Evolutionary conservation across 2,113 vertebrate species (phyloP).

Genomic region (Atlantisia rogersi): DNA sequence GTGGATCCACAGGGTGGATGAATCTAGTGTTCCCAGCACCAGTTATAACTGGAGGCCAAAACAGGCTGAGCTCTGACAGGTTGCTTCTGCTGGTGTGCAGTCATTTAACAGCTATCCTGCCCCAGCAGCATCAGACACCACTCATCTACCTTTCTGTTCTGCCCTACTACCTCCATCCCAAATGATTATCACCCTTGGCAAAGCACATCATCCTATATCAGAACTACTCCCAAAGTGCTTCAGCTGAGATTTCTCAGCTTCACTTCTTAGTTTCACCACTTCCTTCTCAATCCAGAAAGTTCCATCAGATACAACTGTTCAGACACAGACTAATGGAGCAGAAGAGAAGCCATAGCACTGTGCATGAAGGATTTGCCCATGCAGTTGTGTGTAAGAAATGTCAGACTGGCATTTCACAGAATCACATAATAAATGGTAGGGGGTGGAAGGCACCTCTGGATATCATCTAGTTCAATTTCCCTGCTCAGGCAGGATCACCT

Average conservation of each 20-base stretch:
- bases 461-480: too few relatives aligned
- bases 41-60: background rate
- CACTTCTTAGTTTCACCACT: background rate
- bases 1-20: background rate
- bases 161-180: rapidly evolving
- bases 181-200: too few relatives aligned
- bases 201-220: background rate
- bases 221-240: background rate
- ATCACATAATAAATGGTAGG: too few relatives aligned
- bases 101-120: background rate
- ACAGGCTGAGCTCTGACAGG: rapidly evolving
- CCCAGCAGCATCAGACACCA: background rate
- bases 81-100: background rate
- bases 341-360: background rate
- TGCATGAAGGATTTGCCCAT: background rate
- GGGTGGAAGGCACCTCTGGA: too few relatives aligned
- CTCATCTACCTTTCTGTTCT: background rate
- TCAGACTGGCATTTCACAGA: background rate
- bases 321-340: background rate
- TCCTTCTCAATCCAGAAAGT: background rate
- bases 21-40: background rate
- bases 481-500: too few relatives aligned
- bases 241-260: background rate
- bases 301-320: background rate
- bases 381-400: background rate